Base-by-base conservation (phyloP, 2,888 invertebrate genomes). In the Sarcophaga rosellei region DNA sequence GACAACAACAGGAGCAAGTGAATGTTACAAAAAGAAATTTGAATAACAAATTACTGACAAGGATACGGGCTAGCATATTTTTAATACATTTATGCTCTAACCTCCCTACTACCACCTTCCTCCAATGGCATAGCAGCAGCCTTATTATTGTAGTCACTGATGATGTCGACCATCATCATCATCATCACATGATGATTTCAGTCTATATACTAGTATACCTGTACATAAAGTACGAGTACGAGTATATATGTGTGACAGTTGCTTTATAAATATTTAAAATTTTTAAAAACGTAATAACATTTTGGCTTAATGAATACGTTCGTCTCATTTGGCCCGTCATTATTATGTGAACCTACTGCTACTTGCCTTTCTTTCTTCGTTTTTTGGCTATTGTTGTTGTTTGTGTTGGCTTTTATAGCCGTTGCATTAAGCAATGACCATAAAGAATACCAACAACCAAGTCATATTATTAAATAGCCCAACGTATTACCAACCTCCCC, bases 231-330 rank as follows among this genome's bases (percentile, higher is more conserved):
- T 35, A 35, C 35, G 35, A 35, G 35, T 8, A 10, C n/a, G n/a
- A n/a, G n/a, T 35, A 35, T 35, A 35, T 47, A 47, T 17, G 1
- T 53, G 17, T 53, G 17, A 53, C 53, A 25, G 25, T 20, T 65
- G 70, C 72, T 76, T 35, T 80, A 77, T 68, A 77, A 77, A 85
- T 81, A 77, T 77, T 85, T 81, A 78, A 81, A 74, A 74, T 57
- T 65, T 70, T 81, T 85, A 69, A 78, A 80, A 83, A 82, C 76
- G 73, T 77, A 80, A 80, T 83, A 86, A 63, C 74, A 81, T 86
- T 81, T 84, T 74, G 80, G 66, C 77, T 86, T 83, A 86, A 86
- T 83, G 83, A 80, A 77, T 81, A 81, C 15, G 53, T 53, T 15
- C 53, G 53, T 53, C 53, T 53, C 15, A 53, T 15, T 53, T 21